Conservation (phyloP, 2,113 vertebrate species). For the Serinus canaria region DNA sequence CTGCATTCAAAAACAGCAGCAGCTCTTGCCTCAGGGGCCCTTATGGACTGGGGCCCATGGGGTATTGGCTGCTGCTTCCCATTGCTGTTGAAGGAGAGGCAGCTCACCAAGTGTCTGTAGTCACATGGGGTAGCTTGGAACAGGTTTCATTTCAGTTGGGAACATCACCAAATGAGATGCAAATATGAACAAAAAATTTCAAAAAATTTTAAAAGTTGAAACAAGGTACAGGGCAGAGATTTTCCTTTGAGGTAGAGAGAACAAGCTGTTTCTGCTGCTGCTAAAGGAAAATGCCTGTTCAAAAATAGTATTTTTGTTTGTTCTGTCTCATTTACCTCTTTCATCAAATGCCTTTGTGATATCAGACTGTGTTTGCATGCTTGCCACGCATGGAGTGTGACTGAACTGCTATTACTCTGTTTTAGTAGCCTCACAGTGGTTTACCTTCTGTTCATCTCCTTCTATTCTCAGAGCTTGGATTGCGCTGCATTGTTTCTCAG, state of each 20-base stretch:
- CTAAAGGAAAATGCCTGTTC: background rate
- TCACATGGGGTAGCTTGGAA: background rate
- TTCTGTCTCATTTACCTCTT: background rate
- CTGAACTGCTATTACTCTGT: background rate
- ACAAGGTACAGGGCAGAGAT: background rate
- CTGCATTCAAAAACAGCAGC: background rate
- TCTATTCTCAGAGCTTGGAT: background rate
- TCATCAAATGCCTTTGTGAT: background rate
- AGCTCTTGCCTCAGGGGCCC: constrained; percentile 41
- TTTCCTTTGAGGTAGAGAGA: constrained; percentile 3
- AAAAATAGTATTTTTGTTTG: background rate
- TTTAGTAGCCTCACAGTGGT: background rate
- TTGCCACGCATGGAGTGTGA: background rate
- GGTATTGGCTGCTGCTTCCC: background rate
- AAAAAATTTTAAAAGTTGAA: background rate
- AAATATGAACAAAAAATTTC: background rate
- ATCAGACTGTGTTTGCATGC: background rate
- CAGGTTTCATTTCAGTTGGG: background rate
- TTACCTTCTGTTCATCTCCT: background rate
- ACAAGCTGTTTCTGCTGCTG: background rate
- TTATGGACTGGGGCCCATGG: background rate
- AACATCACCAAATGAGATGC: background rate
- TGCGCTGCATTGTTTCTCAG: background rate
- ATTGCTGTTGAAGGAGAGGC: background rate
- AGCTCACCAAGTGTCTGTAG: background rate